Conservation (phyloP, 30 jellyfish, hydroid and myxozoan genomes). For the Sanderia malayensis region DNA sequence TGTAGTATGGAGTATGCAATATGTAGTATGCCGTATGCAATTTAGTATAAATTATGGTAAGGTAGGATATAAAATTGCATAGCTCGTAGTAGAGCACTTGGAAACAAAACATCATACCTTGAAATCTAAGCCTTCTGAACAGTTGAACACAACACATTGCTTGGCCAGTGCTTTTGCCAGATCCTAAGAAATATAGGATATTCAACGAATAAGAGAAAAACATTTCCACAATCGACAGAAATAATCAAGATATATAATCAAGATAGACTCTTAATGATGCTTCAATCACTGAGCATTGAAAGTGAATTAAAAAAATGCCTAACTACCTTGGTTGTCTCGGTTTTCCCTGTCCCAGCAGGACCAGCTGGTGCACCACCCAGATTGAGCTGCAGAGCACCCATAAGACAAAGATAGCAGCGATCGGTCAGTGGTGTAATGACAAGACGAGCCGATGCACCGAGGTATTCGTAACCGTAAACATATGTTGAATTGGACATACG, state of each 20-base stretch:
- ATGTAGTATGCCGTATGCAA: no score
- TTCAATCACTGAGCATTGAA: no score
- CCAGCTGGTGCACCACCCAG: constrained; percentile 99
- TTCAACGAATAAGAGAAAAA: background rate
- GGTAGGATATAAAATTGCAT: no score
- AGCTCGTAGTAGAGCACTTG: background rate
- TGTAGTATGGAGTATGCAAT: no score
- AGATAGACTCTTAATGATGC: no score
- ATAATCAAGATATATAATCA: no score
- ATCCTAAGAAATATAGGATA: constrained; percentile 48
- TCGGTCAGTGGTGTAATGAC: constrained; percentile 96
- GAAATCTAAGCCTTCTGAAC: constrained; percentile 98
- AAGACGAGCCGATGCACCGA: constrained; percentile 94
- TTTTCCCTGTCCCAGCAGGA: no score
- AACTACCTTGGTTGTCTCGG: no score
- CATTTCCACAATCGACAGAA: no score
- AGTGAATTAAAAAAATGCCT: no score
- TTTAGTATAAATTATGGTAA: no score
- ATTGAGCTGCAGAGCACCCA: constrained; percentile 97
- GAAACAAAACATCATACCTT: constrained; percentile 41
- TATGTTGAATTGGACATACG: constrained; percentile 96
- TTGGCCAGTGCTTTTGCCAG: constrained; percentile 96
- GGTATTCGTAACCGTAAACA: constrained; percentile 94
- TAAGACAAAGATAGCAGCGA: constrained; percentile 96
- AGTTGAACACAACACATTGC: constrained; percentile 97